phyloP scores from a whole-genome alignment of 2,888 invertebrate genomes.

The Brachylomia viminalis region DNA sequence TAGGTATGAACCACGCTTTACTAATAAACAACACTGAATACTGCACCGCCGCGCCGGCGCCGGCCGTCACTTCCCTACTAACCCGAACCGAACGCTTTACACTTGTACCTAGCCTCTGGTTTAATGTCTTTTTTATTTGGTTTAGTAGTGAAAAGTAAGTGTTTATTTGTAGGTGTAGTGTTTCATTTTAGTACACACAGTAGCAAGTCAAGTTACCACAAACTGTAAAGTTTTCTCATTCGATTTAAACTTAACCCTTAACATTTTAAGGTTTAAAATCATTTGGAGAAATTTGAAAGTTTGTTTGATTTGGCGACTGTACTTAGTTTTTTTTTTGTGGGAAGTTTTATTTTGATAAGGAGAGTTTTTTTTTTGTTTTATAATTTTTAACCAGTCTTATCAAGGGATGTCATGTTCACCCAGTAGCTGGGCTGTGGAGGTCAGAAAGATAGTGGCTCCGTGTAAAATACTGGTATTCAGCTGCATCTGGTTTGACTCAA shows the following conservation, averaged over 20 bases:
- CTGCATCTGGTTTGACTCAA: background rate
- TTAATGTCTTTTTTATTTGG: constrained; percentile 6
- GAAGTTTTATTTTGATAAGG: too few species aligned
- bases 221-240: too few species aligned
- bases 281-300: too few species aligned
- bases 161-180: constrained; percentile 4
- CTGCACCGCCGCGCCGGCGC: constrained; percentile 22
- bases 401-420: too few species aligned
- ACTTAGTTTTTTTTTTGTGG: background rate
- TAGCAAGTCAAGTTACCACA: too few species aligned
- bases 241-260: too few species aligned
- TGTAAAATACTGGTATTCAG: too few species aligned
- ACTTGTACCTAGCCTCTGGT: constrained; percentile 15
- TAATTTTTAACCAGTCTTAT: too few species aligned
- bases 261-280: too few species aligned
- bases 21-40: constrained; percentile 71
- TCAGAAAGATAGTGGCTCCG: too few species aligned
- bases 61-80: constrained; percentile 68
- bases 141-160: background rate
- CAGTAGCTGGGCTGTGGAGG: too few species aligned
- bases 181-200: background rate
- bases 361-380: background rate
- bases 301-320: too few species aligned
- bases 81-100: constrained; percentile 30
- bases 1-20: constrained; percentile 66